Percentiles rank a stretch among this genome's conserved stretches.
Conservation (phyloP, 2,113 vertebrate genomes). For the Arenaria interpres region DNA sequence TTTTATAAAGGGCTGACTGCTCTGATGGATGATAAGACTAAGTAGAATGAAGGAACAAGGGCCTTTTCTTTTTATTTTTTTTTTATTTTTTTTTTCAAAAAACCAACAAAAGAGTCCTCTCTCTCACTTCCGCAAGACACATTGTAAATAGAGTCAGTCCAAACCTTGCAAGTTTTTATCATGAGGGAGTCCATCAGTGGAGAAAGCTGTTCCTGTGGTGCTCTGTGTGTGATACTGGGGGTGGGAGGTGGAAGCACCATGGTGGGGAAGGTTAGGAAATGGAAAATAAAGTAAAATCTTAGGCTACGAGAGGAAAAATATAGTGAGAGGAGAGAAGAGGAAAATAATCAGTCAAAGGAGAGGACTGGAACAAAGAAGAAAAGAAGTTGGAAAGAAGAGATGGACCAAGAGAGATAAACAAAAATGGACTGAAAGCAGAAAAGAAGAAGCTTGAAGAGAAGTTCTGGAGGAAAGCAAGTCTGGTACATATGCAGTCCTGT, state of each 20-base stretch:
- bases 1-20: slow-evolving; percentile 26
- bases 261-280: neutral
- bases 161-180: neutral
- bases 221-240: neutral
- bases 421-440: neutral
- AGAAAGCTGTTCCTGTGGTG: neutral
- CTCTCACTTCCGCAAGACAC: neutral
- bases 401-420: neutral
- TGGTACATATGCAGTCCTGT: neutral
- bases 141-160: neutral
- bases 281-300: neutral
- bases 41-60: neutral
- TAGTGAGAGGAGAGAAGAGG: neutral
- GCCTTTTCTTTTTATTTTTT: neutral
- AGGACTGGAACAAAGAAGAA: neutral
- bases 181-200: neutral
- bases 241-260: neutral
- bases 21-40: slow-evolving; percentile 46
- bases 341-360: neutral
- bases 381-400: neutral
- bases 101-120: neutral
- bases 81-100: neutral
- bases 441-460: neutral
- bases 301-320: neutral
- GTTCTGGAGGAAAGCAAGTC: neutral